phyloP scores from a whole-genome alignment of 92 coral and sea anemone species.

The Porites lobata region DNA sequence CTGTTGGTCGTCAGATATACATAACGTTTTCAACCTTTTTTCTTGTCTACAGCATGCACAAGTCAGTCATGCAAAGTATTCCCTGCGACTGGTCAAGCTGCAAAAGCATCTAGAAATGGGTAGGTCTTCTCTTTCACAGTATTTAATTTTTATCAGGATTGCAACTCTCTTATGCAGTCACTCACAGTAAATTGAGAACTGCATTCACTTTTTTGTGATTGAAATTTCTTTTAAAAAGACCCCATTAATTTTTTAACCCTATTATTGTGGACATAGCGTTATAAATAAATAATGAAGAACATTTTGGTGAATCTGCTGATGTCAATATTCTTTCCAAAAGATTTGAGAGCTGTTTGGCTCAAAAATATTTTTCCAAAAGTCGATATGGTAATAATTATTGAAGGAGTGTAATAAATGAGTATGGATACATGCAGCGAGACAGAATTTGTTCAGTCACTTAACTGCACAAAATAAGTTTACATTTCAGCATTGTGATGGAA shows the following conservation, averaged over 20 bases:
- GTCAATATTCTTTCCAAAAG: background rate
- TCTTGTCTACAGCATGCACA: slow-evolving; percentile 54
- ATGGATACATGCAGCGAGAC: no score
- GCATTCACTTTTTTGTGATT: no score
- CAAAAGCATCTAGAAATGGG: slow-evolving; percentile 14
- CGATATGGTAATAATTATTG: no score
- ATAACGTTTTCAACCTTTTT: background rate
- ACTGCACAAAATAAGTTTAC: no score
- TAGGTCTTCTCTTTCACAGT: background rate
- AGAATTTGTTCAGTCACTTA: no score
- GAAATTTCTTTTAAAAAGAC: no score
- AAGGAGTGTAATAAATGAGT: no score
- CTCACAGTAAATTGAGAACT: background rate
- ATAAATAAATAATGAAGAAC: background rate
- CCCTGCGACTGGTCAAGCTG: slow-evolving; percentile 31
- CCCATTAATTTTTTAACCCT: background rate
- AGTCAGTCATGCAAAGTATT: slow-evolving; percentile 60
- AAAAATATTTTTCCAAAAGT: no score
- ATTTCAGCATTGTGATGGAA: no score
- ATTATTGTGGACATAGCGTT: background rate
- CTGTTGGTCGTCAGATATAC: background rate
- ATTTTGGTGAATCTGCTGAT: background rate
- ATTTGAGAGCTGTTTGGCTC: no score
- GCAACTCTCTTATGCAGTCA: background rate
- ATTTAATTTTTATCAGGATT: background rate